Percentiles rank a stretch among this genome's conserved stretches.
phyloP scores from a whole-genome alignment of 2,113 vertebrate species.

The Talpa occidentalis region DNA sequence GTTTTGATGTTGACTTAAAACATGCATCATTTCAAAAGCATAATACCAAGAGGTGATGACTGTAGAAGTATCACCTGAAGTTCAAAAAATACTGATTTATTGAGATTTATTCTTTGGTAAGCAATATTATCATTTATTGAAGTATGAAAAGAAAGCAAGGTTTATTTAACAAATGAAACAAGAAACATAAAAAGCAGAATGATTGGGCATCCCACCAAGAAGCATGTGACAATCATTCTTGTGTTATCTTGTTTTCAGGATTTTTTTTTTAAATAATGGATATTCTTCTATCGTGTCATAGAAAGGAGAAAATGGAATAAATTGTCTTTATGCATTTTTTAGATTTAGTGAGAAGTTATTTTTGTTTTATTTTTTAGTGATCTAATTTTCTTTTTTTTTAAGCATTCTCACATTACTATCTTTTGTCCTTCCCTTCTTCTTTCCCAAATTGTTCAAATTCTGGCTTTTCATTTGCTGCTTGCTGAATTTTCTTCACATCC shows the following conservation, averaged over 20 bases:
- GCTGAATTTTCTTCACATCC: not conserved
- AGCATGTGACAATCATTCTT: not conserved
- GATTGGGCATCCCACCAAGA: not conserved
- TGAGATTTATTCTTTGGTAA: conserved; percentile 37
- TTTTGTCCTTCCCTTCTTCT: not conserved
- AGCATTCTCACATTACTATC: not conserved
- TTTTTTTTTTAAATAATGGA: not conserved
- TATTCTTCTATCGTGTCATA: not conserved
- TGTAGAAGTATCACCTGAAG: not conserved
- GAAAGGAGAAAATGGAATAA: not conserved
- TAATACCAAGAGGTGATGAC: not conserved
- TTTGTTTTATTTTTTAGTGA: not conserved
- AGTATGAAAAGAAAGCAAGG: not conserved
- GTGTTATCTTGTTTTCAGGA: not conserved
- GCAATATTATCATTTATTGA: not conserved
- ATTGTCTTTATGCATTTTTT: not conserved
- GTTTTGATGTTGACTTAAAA: conserved; percentile 10
- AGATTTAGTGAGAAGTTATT: not conserved
- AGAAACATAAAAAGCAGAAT: not conserved
- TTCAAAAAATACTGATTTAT: not conserved
- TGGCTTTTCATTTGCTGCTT: not conserved
- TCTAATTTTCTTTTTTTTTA: not conserved
- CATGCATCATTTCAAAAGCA: not conserved
- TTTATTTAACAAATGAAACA: conserved; percentile 6
- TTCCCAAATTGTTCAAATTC: not conserved